Percentiles rank a stretch among this genome's conserved stretches.
phyloP scores from a whole-genome alignment of 2,113 vertebrate species.

The Cinclus mexicanus region DNA sequence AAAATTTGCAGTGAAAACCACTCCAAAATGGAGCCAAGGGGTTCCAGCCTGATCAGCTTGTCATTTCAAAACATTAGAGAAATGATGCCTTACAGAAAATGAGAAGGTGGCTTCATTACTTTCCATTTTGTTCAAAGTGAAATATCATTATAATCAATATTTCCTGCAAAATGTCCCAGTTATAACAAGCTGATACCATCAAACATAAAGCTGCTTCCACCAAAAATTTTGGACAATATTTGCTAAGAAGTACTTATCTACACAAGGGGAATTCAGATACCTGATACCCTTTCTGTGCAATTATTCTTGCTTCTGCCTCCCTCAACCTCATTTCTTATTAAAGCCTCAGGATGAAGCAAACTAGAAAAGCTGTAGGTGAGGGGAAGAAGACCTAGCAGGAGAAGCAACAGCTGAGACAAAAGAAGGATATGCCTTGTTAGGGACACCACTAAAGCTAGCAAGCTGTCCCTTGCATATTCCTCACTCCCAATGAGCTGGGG shows the following conservation, averaged over 20 bases:
- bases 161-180: background rate
- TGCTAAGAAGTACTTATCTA: background rate
- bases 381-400: fast-evolving
- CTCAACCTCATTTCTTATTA: background rate
- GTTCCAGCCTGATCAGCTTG: background rate
- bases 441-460: background rate
- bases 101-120: background rate
- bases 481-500: background rate
- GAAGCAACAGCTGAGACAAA: background rate
- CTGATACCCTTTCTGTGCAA: background rate
- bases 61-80: background rate
- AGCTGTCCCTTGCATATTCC: background rate
- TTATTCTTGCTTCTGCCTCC: background rate
- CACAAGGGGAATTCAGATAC: background rate
- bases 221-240: background rate
- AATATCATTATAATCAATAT: constrained; percentile 29
- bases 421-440: background rate
- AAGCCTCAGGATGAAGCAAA: background rate
- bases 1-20: background rate
- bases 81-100: background rate
- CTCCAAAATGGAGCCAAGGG: background rate
- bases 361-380: background rate
- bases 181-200: background rate
- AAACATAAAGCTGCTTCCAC: background rate
- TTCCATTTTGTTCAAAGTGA: background rate